Conservation (phyloP, 2,888 invertebrate genomes). For the Tinea trinotella region DNA sequence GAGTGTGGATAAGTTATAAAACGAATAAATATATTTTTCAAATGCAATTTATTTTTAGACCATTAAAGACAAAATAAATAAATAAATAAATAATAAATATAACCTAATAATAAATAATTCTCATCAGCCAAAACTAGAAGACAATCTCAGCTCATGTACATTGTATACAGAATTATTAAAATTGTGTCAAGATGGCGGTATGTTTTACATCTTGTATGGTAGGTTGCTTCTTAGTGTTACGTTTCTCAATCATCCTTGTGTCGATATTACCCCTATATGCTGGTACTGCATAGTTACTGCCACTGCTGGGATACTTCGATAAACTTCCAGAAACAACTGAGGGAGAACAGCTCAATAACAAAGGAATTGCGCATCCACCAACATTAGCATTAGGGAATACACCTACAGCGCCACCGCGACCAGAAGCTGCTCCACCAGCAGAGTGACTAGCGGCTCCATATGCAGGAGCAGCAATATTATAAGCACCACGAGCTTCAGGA, state of each 20-base stretch:
- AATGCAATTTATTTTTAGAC: neutral
- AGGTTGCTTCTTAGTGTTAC: neutral
- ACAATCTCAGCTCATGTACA: neutral
- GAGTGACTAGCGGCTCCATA: neutral
- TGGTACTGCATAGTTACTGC: slow-evolving; percentile 21
- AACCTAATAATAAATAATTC: slow-evolving; percentile 1
- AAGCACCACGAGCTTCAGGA: slow-evolving; percentile 10
- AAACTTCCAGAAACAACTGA: slow-evolving; percentile 50
- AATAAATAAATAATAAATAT: slow-evolving; percentile 2
- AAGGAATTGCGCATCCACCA: slow-evolving; percentile 53
- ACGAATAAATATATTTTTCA: neutral
- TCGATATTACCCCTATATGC: slow-evolving; percentile 44
- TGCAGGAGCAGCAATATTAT: slow-evolving; percentile 8
- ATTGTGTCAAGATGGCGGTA: neutral
- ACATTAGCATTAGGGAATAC: slow-evolving; percentile 53
- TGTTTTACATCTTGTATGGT: neutral
- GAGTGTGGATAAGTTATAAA: no score
- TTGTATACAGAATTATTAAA: neutral
- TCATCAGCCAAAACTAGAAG: neutral
- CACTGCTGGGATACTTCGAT: slow-evolving; percentile 32
- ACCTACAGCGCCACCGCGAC: slow-evolving; percentile 39
- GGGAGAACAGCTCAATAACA: slow-evolving; percentile 58
- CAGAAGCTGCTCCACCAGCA: neutral
- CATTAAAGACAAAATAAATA: neutral
- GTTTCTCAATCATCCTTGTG: slow-evolving; percentile 28